Percentiles rank a stretch among this genome's conserved stretches.
phyloP scores from a whole-genome alignment of 2,797 vertebrate species.

The Harpagifer antarcticus region DNA sequence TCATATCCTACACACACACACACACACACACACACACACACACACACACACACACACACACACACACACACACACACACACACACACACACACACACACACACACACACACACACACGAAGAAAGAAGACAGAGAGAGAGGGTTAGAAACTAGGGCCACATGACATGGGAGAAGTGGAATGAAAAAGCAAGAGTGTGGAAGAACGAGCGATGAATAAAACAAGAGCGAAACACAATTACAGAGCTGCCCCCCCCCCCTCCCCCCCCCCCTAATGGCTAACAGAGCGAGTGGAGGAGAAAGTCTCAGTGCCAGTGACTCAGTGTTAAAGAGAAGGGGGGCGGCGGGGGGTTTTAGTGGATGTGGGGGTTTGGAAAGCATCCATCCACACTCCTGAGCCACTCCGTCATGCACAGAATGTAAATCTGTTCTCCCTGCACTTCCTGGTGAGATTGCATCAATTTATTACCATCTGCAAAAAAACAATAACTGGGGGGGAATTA shows the following conservation, averaged over 20 bases:
- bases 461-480: conserved; percentile 49
- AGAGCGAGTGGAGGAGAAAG: conserved; percentile 44
- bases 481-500: conserved; percentile 54
- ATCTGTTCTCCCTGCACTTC: conserved; percentile 52
- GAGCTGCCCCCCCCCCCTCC: conserved; percentile 37
- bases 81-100: conserved; percentile 27
- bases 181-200: conserved; percentile 8
- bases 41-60: conserved; percentile 15
- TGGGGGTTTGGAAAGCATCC: conserved; percentile 61
- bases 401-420: conserved; percentile 67
- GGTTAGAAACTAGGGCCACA: conserved; percentile 20
- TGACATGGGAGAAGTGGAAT: conserved; percentile 12
- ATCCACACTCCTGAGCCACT: conserved; percentile 56
- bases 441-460: conserved; percentile 48
- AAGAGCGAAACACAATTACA: too few relatives aligned
- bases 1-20: conserved; percentile 90
- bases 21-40: too few relatives aligned
- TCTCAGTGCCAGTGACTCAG: conserved; percentile 57
- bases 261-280: conserved; percentile 31
- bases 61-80: conserved; percentile 28
- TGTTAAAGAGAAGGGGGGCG: conserved; percentile 45
- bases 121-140: neutral
- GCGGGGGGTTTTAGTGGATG: conserved; percentile 25
- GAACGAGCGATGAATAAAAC: conserved; percentile 40
- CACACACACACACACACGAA: conserved; percentile 8